Evolutionary conservation across 1,140 invertebrate species (phyloP), one percentile per base, ranked within the genome.

Genomic region (Nymphalis io): DNA sequence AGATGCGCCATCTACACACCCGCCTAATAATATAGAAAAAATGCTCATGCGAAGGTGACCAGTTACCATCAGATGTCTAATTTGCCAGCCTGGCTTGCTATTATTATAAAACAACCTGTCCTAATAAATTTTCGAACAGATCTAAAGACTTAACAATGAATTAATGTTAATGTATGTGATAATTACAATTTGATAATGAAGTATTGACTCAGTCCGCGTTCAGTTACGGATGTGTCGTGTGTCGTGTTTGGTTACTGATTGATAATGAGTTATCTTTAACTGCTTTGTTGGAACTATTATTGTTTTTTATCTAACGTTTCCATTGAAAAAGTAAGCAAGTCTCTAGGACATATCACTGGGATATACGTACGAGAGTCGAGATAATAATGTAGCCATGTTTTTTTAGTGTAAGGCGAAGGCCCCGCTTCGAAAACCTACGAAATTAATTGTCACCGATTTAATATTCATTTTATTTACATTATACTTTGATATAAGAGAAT

Each of bases 191-290:
- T 60, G 65, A 67, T 67, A 60, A 67, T 51, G 40, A n/a, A 16
- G 16, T 57, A 44, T 62, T 62, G 67, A 63, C 53, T 62, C 67
- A 48, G 40, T 27, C n/a, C 40, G 27, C 27, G 16, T 27, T 13
- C 1, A 3, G 42, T 1, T 59, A 21, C 53, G 65, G 27, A 59
- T 59, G 53, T 58, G 60, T 18, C 12, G 27, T 18, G 58, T 2
- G 62, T 20, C 15, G 64, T 59, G 57, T 67, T 60, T 12, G 44
- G 65, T 60, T 16, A 40, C 64, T 11, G 12, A 20, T n/a, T 60
- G 64, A 67, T 67, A 67, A 27, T 61, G 40, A 10, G 33, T 62
- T 44, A 66, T 66, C 51, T 55, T 16, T 55, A 11, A 27, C 3
- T 60, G 57, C 44, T 69, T 12, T 27, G 57, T 44, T 58, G 68